A percentile compares a stretch with the other conserved stretches of the same genome.
Conservation (phyloP, 2,113 vertebrate species). For the Pica pica region DNA sequence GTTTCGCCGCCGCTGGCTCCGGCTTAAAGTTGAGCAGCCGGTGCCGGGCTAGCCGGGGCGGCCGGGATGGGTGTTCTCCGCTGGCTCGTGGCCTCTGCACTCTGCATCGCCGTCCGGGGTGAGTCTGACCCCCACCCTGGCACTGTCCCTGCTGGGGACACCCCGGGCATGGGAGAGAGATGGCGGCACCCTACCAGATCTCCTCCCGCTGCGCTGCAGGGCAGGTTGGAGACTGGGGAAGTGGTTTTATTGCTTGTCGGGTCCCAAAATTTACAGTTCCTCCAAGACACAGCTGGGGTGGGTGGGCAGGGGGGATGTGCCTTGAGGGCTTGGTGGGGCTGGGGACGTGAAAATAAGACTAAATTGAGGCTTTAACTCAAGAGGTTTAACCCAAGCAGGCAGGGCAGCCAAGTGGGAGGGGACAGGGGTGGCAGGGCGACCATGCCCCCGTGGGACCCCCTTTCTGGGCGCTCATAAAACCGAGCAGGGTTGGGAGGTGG, state of each 20-base stretch:
- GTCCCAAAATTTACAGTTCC: background rate
- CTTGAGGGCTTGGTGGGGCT: background rate
- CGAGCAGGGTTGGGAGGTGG: fast-evolving
- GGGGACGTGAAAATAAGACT: background rate
- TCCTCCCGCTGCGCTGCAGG: fast-evolving
- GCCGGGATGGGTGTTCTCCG: background rate
- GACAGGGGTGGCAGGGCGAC: fast-evolving
- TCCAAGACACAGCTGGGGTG: background rate
- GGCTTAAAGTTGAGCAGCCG: background rate
- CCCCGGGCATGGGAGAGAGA: background rate
- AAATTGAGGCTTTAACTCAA: background rate
- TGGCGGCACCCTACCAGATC: background rate
- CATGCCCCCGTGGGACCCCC: fast-evolving
- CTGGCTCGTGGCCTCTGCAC: background rate
- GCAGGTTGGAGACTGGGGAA: background rate
- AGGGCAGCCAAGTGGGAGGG: background rate
- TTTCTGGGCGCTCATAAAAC: background rate
- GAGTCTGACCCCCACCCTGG: background rate
- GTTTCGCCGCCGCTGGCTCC: background rate
- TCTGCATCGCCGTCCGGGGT: background rate
- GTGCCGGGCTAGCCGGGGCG: background rate
- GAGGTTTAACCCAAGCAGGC: no score
- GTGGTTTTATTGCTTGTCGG: background rate
- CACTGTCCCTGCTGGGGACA: background rate
- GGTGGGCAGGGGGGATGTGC: fast-evolving